phyloP scores from a whole-genome alignment of 2,113 vertebrate species.

The Sander vitreus region DNA sequence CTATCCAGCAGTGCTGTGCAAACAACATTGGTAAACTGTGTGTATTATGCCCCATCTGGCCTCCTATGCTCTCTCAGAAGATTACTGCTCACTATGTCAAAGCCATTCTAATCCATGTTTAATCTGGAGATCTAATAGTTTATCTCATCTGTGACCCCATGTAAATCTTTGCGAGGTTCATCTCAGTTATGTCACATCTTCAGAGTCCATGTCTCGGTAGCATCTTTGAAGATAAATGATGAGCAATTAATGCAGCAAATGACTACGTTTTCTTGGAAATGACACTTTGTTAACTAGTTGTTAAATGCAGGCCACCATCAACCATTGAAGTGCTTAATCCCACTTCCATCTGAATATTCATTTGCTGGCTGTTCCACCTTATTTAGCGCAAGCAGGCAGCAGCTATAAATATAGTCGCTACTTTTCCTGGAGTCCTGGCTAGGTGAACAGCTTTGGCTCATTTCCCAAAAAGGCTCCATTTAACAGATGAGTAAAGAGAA shows the following conservation, averaged over 20 bases:
- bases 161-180: slow-evolving; percentile 37
- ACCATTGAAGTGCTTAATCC: slow-evolving; percentile 40
- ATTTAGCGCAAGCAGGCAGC: slow-evolving; percentile 42
- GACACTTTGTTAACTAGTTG: slow-evolving; percentile 10
- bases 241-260: not conserved
- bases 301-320: not conserved
- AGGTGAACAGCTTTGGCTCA: slow-evolving; percentile 65
- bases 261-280: not conserved
- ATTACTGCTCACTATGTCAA: slow-evolving; percentile 77
- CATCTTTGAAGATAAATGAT: not conserved
- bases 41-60: slow-evolving; percentile 75
- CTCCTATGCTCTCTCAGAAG: slow-evolving; percentile 60
- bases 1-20: slow-evolving; percentile 31
- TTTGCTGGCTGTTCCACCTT: slow-evolving; percentile 58
- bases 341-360: slow-evolving; percentile 41
- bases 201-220: not conserved
- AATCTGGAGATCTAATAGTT: slow-evolving; percentile 69
- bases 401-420: slow-evolving; percentile 65
- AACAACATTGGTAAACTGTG: slow-evolving; percentile 33
- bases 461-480: slow-evolving; percentile 76
- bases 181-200: slow-evolving; percentile 17
- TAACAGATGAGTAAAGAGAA: slow-evolving; percentile 78
- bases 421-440: slow-evolving; percentile 62
- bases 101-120: slow-evolving; percentile 76
- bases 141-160: slow-evolving; percentile 41